phyloP scores from a whole-genome alignment of 2,888 invertebrate genomes.

The Yponomeuta cagnagella region DNA sequence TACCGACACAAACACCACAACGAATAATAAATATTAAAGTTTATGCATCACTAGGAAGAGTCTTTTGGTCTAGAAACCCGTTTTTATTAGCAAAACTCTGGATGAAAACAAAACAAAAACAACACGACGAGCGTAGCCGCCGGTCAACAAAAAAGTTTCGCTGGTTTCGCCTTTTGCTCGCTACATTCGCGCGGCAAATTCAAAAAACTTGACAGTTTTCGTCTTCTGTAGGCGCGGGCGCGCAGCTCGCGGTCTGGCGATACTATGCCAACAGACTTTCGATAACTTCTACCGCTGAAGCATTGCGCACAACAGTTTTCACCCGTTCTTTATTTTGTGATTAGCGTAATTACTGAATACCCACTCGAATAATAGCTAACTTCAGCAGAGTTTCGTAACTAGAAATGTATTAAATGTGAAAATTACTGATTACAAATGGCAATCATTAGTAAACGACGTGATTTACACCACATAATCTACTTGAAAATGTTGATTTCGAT shows the following conservation, averaged over 20 bases:
- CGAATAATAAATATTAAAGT: not conserved
- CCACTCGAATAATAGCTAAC: slow-evolving; percentile 15
- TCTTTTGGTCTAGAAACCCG: slow-evolving; percentile 12
- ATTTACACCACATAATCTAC: not conserved
- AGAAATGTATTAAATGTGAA: slow-evolving; percentile 7
- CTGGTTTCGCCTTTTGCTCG: slow-evolving; percentile 16
- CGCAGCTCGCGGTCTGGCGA: slow-evolving; percentile 22
- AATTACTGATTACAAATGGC: not conserved
- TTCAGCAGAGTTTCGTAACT: slow-evolving; percentile 21
- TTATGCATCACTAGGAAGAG: slow-evolving; percentile 10
- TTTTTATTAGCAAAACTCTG: slow-evolving; percentile 9
- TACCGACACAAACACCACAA: slow-evolving; percentile 5
- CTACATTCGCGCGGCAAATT: slow-evolving; percentile 62
- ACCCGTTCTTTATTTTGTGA: slow-evolving; percentile 18
- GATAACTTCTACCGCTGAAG: slow-evolving; percentile 18
- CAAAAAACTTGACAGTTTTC: slow-evolving; percentile 31
- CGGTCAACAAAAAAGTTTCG: slow-evolving; percentile 3
- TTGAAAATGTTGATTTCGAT: too few species aligned
- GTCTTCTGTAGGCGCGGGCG: slow-evolving; percentile 29
- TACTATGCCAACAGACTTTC: slow-evolving; percentile 4
- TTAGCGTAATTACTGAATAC: not conserved
- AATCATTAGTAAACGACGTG: not conserved
- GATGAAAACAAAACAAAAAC: slow-evolving; percentile 16
- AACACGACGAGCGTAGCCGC: slow-evolving; percentile 10
- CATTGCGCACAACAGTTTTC: slow-evolving; percentile 17